These are phyloP conservation scores for Pachycephus smyrnensis DNA, from an alignment of 2,888 invertebrate species.

Conservation along the genomic window DNA sequence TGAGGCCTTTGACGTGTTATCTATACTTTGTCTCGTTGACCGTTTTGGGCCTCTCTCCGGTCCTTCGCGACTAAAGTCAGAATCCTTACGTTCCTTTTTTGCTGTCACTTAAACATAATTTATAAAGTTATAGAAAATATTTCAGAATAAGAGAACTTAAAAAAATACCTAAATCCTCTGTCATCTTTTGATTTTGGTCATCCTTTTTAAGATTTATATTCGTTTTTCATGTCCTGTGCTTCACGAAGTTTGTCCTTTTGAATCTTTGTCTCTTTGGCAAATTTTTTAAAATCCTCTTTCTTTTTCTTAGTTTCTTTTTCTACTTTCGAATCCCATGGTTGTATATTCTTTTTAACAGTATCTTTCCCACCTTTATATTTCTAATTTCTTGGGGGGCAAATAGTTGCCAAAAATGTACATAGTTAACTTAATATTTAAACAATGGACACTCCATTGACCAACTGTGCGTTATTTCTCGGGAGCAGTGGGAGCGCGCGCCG, in stretches of 20 bases:
- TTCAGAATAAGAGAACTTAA: background rate
- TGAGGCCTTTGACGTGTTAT: constrained; percentile 59
- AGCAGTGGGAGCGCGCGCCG: background rate
- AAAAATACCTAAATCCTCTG: constrained; percentile 54
- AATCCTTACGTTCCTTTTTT: constrained; percentile 64
- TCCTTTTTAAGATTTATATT: constrained; percentile 59
- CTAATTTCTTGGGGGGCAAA: constrained; percentile 57
- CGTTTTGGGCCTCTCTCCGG: constrained; percentile 60
- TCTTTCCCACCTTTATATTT: constrained; percentile 62
- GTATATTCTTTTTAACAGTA: constrained; percentile 52
- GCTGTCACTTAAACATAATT: constrained; percentile 13
- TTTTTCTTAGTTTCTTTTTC: constrained; percentile 59
- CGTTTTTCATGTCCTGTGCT: constrained; percentile 60
- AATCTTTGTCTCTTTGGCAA: constrained; percentile 55
- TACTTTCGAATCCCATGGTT: constrained; percentile 53
- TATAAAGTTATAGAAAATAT: constrained; percentile 9
- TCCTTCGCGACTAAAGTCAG: constrained; percentile 59
- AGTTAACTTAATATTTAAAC: background rate
- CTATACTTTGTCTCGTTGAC: constrained; percentile 63
- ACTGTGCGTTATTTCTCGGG: background rate
- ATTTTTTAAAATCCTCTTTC: constrained; percentile 61
- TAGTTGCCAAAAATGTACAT: too few species aligned
- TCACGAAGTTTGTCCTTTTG: constrained; percentile 62
- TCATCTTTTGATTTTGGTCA: constrained; percentile 64
- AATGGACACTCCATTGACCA: background rate